Base-by-base conservation (phyloP, 2,113 vertebrate species). In the Scytalopus superciliaris region DNA sequence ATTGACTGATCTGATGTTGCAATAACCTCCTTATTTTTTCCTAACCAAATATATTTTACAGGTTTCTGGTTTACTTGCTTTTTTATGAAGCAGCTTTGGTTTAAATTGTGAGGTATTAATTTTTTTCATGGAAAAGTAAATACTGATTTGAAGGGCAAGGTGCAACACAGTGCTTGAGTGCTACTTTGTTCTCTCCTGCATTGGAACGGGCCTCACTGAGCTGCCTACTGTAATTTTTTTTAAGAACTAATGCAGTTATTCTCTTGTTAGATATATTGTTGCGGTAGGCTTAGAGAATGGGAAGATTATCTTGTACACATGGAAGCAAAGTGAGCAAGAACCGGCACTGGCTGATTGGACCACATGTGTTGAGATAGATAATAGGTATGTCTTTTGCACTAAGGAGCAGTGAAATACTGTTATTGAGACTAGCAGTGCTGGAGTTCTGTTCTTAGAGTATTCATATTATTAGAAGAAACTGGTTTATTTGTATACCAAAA, bases 281-380 rank as follows among this genome's bases (percentile, higher is more conserved):
- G 99, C 99, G 23, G 94, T 99, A 80, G 99, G 99, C 55, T 97
- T 99, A 96, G 99, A 99, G 74, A 97, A 94, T 42, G 99, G 99
- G 67, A 98, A 97, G 90, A 99, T 99, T 90, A 67, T 96, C 40
- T 95, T 99, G 87, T 98, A 98, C 82, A 98, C 98, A 7, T 99
- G 99, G 99, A 98, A 97, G 68, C 97, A 98, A 60, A 94, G 87
- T 52, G 91, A 94, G 49, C 95, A 98, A 80, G 88, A 96, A 37
- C 96, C 97, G 57, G 79, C 96, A 81, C 88, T 95, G 83, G 88
- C 93, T 35, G 99, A 99, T 81, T 99, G 99, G 99, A 98, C 64
- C 62, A 92, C 33, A 25, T 98, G 98, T 96, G 75, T 96, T 73
- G 98, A 98, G 96, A 98, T 98, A 5, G 97, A 96, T 96, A 45